phyloP scores from a whole-genome alignment of 2,797 vertebrate species.

The Myotis planiceps region DNA sequence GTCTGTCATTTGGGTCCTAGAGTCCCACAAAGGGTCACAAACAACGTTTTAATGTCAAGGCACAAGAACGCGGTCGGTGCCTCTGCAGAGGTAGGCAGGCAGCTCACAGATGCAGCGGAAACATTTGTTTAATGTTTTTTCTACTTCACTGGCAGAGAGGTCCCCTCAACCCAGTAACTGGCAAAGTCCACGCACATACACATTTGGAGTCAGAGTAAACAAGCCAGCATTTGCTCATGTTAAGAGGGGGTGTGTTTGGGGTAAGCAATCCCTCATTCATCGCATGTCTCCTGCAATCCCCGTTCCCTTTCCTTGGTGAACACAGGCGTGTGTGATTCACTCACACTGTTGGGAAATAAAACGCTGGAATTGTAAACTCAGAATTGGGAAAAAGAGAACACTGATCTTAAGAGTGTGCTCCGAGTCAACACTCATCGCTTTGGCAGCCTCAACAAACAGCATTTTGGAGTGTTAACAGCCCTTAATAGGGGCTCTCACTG shows the following conservation, averaged over 20 bases:
- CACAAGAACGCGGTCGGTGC: not conserved
- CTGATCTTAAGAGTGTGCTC: not conserved
- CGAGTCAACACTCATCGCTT: constrained; percentile 55
- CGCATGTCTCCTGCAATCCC: not conserved
- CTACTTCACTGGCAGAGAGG: not conserved
- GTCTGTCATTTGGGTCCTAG: not conserved
- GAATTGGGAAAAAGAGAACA: not conserved
- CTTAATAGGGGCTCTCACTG: constrained; percentile 66
- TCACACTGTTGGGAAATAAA: not conserved
- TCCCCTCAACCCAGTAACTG: not conserved
- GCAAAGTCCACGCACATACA: not conserved
- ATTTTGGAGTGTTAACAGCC: constrained; percentile 57
- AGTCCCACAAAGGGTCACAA: not conserved
- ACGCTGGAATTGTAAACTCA: not conserved
- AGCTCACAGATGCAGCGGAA: not conserved
- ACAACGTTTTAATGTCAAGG: not conserved
- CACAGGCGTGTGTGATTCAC: not conserved
- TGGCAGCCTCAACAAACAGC: constrained; percentile 48
- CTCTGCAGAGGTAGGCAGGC: not conserved
- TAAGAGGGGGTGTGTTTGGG: not conserved
- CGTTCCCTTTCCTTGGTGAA: not conserved
- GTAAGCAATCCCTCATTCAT: not conserved
- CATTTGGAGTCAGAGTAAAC: not conserved
- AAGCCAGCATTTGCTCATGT: not conserved
- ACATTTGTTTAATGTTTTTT: not conserved